phyloP scores from a whole-genome alignment of 1,140 invertebrate genomes.

The Pseudobourletiella spinata region DNA sequence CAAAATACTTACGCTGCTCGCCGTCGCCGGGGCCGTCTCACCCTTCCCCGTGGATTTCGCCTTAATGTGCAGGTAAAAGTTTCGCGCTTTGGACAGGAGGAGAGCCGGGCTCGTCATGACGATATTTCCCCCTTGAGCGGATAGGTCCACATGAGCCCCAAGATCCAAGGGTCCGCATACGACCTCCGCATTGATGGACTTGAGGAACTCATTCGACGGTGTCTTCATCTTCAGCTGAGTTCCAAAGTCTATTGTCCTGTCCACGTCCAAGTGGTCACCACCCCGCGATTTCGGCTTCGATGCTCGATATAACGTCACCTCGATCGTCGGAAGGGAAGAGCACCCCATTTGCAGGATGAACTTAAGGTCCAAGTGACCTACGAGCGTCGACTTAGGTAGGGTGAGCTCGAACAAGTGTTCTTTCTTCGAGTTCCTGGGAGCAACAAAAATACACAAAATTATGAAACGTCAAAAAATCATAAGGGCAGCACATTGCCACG shows the following conservation, averaged over 20 bases:
- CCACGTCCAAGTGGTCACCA: slow-evolving; percentile 1
- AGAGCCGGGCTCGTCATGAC: slow-evolving; percentile 78
- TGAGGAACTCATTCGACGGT: slow-evolving; percentile 72
- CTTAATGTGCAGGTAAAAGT: slow-evolving; percentile 76
- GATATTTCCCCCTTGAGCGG: slow-evolving; percentile 68
- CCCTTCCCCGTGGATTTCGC: slow-evolving; percentile 45
- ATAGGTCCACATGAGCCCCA: slow-evolving; percentile 68
- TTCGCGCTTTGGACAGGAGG: slow-evolving; percentile 64
- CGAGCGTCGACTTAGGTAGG: slow-evolving; percentile 56
- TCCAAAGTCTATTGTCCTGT: not conserved
- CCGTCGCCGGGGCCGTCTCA: not conserved
- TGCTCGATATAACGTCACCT: slow-evolving; percentile 58
- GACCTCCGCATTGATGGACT: slow-evolving; percentile 77
- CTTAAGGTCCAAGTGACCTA: slow-evolving; percentile 79
- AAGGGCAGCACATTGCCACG: not conserved
- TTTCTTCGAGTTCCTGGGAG: slow-evolving; percentile 46
- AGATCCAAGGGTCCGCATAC: slow-evolving; percentile 77
- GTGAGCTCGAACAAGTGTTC: slow-evolving; percentile 85
- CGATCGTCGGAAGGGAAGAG: slow-evolving; percentile 49
- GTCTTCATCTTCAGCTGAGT: slow-evolving; percentile 49
- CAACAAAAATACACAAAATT: slow-evolving; percentile 11
- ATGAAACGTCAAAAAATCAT: slow-evolving; percentile 18
- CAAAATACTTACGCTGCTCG: not conserved
- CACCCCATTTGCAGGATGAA: slow-evolving; percentile 69
- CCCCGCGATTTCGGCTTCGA: slow-evolving; percentile 10